Evolutionary conservation across 2,888 invertebrate species (phyloP), one percentile per base, ranked within the genome.

Genomic region (Geophilus truncorum): DNA sequence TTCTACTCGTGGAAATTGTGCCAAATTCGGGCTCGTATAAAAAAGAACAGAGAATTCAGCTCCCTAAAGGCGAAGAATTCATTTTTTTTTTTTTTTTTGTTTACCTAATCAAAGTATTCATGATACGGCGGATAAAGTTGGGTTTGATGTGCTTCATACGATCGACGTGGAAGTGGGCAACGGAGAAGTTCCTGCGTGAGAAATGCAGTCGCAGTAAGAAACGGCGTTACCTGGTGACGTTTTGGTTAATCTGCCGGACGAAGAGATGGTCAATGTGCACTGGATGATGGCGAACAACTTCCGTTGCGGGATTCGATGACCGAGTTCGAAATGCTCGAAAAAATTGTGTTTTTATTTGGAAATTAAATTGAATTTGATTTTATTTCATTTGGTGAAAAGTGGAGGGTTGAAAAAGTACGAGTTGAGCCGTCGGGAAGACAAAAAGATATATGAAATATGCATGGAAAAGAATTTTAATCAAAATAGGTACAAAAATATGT

Each of bases 1-100:
- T 99, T 83, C 89, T 99, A 21, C 89, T 97, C 82, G 95, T 97
- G 15, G 97, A 97, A 88, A 94, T 97, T 23, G 86, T 90, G 9
- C 84, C 86, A 12, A 88, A 88, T 84, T 85, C 45, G 23, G 51
- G 94, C 84, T 94, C 94, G 84, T 95, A 95, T 88, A 93, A 93
- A 23, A 94, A 94, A 86, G 94, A 94, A 85, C 91, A 91, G 82
- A 92, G 91, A 85, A 85, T 93, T 81, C 90, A 91, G 84, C 92
- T 92, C 85, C 81, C 85, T 32, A 92, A 84, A 30, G 84, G 81
- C 9, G 83, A 83, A 51, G 82, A 82, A 34, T 78, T 81, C 15
- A 34, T 6, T 18, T 76, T 81, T 34, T 51, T 85, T 76, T 81
- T 85, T 80, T n/a, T n/a, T n/a, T n/a, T n/a, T n/a, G n/a, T n/a